These are phyloP conservation scores for Oncopodura yosiiana DNA, from an alignment of 1,140 invertebrate genomes.

Conservation along the genomic window DNA sequence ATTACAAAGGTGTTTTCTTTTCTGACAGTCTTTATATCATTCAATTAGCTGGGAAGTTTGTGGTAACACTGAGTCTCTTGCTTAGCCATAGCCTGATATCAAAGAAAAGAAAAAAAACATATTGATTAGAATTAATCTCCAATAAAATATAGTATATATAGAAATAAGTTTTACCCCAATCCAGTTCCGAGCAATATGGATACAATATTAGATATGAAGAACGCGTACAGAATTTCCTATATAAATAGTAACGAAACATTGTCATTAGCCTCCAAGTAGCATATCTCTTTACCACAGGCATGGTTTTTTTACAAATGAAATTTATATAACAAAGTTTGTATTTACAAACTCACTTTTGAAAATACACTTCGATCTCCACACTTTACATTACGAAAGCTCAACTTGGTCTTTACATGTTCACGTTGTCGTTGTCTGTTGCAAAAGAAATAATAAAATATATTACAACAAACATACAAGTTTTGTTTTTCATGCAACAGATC, in stretches of 20 bases:
- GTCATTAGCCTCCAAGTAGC: too few relatives aligned
- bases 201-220: constrained; percentile 79
- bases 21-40: neutral
- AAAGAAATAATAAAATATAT: neutral
- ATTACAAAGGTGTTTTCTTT: neutral
- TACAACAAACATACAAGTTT: neutral
- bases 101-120: neutral
- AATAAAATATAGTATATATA: neutral
- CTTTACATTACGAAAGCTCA: constrained; percentile 69
- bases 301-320: too few relatives aligned
- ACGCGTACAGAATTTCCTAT: constrained; percentile 76
- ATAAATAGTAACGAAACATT: too few relatives aligned
- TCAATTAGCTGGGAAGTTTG: constrained; percentile 1
- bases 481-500: neutral
- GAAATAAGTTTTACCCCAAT: constrained; percentile 57
- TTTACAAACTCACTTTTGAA: too few relatives aligned
- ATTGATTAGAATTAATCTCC: neutral
- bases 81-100: constrained; percentile 11
- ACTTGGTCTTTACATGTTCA: constrained; percentile 46
- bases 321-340: too few relatives aligned
- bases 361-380: constrained; percentile 61
- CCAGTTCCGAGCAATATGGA: constrained; percentile 80
- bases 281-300: too few relatives aligned
- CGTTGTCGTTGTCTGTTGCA: neutral
- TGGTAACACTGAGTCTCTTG: constrained; percentile 1